A percentile compares a stretch with the other conserved stretches of the same genome.
These are phyloP conservation scores for Dyspetes luteomarginatus DNA, from an alignment of 2,888 invertebrate genomes.

Conservation along the genomic window DNA sequence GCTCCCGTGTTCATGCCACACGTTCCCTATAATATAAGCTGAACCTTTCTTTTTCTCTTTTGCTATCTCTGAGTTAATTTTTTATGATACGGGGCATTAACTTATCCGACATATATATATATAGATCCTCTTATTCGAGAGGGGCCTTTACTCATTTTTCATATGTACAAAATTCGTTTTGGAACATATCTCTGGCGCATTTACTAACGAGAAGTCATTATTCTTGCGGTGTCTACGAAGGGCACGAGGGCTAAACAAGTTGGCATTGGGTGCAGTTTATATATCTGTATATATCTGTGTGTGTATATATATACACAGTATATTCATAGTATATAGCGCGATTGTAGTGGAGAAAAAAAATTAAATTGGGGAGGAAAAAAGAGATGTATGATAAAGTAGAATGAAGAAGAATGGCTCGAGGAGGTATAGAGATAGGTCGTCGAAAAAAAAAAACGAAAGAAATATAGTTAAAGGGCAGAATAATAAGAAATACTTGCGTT, in stretches of 20 bases:
- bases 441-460: slow-evolving; percentile 42
- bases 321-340: no score
- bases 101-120: background rate
- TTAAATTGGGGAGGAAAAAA: slow-evolving; percentile 21
- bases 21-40: no score
- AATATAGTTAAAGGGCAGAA: slow-evolving; percentile 47
- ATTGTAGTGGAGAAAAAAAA: slow-evolving; percentile 11
- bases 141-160: background rate
- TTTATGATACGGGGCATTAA: slow-evolving; percentile 41
- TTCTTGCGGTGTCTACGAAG: slow-evolving; percentile 61
- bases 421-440: slow-evolving; percentile 47
- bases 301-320: background rate
- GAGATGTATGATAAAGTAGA: slow-evolving; percentile 42
- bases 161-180: slow-evolving; percentile 23
- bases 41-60: no score
- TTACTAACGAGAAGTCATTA: slow-evolving; percentile 64
- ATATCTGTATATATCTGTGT: no score
- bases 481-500: slow-evolving; percentile 23
- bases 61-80: slow-evolving; percentile 15
- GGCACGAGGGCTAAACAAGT: background rate
- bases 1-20: slow-evolving; percentile 25
- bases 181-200: slow-evolving; percentile 42
- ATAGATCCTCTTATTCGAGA: background rate
- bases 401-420: slow-evolving; percentile 57
- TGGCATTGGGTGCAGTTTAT: no score